Base-by-base conservation (phyloP, 2,113 vertebrate genomes). In the Ophiodon elongatus region DNA sequence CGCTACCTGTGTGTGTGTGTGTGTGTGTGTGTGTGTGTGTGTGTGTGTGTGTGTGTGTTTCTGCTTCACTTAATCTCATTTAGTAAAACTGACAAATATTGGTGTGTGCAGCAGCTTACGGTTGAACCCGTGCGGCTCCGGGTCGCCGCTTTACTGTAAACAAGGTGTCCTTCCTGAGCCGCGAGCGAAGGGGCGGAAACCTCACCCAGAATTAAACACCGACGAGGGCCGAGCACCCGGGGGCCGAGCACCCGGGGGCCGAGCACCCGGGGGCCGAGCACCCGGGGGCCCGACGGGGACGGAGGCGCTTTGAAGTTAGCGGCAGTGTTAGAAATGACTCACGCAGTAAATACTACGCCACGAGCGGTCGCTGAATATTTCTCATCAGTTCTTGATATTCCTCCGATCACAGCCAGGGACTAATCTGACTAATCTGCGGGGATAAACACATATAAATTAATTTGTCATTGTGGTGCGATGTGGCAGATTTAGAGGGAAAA, bases 41-140 rank as follows among this genome's bases (percentile, higher is more conserved):
- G 64, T 64, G 65, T 62, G 68, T 57, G 41, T 29, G 67, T 56
- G 56, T 57, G 78, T 75, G 17, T 27, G 73, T 82, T 91, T 88
- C 83, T 76, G 87, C 80, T 84, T 85, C 85, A 73, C 70, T 88
- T 91, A 80, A 85, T 91, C 85, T 81, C 85, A 85, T 89, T 89
- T 83, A 91, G 87, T 69, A 76, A 83, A 87, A 87, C 79, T 85
- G 87, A 89, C 87, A 85, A 76, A 81, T 81, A 65, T 65, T 21
- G 69, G 86, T 73, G 74, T 59, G 79, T 77, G 82, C 73, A 85
- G 89, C 87, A 87, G 87, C 85, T 91, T 87, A 85, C 2, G 76
- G 37, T 35, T 67, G 76, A 81, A 83, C 70, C n/a, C 7, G 79
- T 73, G n/a, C 37, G 68, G 84, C 77, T 84, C 50, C 82, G 60